Evolutionary conservation across 1,140 invertebrate species (phyloP).

Genomic region (Eueides isabella): DNA sequence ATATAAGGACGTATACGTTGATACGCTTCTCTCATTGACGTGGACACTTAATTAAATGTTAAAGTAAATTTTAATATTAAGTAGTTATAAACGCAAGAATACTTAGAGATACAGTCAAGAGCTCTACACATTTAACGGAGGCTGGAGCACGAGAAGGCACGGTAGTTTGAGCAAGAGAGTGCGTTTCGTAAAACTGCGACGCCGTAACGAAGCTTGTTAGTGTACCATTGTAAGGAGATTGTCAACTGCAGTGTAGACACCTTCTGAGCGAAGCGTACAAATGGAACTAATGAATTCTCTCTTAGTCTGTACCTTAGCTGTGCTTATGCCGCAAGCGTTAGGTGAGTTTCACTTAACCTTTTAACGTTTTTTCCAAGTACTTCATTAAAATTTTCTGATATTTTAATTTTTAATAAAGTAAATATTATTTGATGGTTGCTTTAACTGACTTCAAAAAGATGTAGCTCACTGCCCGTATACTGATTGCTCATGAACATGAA

Average conservation of each 20-base stretch:
- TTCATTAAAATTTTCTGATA: conserved; percentile 46
- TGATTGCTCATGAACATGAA: too few species aligned
- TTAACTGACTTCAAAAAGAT: too few species aligned
- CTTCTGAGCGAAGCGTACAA: conserved; percentile 57
- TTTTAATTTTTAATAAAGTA: background rate
- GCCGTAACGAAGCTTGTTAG: conserved; percentile 76
- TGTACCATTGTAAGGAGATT: conserved; percentile 70
- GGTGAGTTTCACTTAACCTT: conserved; percentile 52
- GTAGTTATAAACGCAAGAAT: conserved; percentile 36
- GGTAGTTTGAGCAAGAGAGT: conserved; percentile 33
- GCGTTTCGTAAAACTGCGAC: conserved; percentile 62
- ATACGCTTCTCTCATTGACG: background rate
- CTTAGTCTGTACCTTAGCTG: conserved; percentile 60
- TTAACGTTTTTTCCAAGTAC: conserved; percentile 31
- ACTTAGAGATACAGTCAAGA: conserved; percentile 33
- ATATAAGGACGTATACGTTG: conserved; percentile 46
- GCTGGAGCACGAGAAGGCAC: background rate
- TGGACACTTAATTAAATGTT: background rate
- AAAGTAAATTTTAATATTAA: conserved; percentile 3
- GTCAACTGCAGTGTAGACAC: conserved; percentile 63
- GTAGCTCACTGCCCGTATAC: too few species aligned
- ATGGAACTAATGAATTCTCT: conserved; percentile 76
- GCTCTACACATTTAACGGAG: conserved; percentile 48
- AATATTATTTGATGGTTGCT: background rate
- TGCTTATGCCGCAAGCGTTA: conserved; percentile 57